Conservation (phyloP, 2,888 invertebrate genomes). For the Torymus auratus region DNA sequence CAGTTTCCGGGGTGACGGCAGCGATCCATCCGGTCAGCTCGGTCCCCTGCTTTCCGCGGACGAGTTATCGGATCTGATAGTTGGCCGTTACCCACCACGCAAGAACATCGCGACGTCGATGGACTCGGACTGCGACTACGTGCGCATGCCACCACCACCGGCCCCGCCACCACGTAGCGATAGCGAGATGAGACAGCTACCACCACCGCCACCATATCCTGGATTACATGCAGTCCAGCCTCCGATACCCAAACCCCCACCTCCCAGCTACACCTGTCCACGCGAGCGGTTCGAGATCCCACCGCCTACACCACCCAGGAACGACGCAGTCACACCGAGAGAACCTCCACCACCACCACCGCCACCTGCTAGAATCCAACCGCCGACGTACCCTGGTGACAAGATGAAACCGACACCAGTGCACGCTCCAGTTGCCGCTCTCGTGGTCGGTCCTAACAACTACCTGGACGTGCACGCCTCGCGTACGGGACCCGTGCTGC, state of each 20-base stretch:
- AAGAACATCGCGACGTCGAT: constrained; percentile 90
- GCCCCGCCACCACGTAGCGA: constrained; percentile 79
- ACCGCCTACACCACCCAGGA: constrained; percentile 74
- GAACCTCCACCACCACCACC: constrained; percentile 80
- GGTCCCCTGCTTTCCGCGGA: constrained; percentile 88
- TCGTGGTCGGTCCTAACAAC: constrained; percentile 81
- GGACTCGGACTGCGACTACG: constrained; percentile 94
- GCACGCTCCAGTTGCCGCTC: constrained; percentile 78
- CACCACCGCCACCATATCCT: constrained; percentile 78
- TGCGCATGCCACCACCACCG: constrained; percentile 85
- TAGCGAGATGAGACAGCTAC: constrained; percentile 63
- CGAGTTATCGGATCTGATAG: constrained; percentile 89
- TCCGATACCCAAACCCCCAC: constrained; percentile 78
- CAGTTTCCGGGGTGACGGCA: constrained; percentile 92
- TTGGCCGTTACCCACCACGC: constrained; percentile 86
- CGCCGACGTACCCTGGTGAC: constrained; percentile 76
- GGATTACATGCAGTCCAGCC: constrained; percentile 62
- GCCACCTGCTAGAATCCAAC: constrained; percentile 78
- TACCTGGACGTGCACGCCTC: constrained; percentile 82
- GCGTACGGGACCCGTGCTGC: constrained; percentile 77
- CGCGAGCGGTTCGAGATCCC: constrained; percentile 74
- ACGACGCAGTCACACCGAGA: constrained; percentile 78
- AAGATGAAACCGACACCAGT: constrained; percentile 76
- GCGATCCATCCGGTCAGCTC: constrained; percentile 85
- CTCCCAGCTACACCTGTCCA: constrained; percentile 77